phyloP scores from a whole-genome alignment of 2,113 vertebrate species.

The Menura novaehollandiae region DNA sequence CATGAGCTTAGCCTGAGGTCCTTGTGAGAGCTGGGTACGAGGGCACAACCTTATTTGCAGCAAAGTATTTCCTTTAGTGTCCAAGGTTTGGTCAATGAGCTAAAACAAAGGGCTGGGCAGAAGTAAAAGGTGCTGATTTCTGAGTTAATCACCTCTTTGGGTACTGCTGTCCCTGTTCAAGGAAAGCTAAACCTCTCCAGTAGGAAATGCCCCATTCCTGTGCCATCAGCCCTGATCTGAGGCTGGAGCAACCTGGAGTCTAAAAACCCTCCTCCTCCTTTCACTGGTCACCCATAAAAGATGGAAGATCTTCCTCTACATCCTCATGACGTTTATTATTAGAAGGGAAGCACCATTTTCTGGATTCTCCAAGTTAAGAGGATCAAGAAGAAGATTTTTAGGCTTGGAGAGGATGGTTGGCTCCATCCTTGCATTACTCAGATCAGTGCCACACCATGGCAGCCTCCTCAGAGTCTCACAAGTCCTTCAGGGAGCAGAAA shows the following conservation, averaged over 20 bases:
- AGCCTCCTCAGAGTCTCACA: background rate
- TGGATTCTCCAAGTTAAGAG: background rate
- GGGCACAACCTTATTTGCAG: background rate
- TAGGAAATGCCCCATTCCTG: background rate
- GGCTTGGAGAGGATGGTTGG: background rate
- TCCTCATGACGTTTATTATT: background rate
- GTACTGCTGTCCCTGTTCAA: background rate
- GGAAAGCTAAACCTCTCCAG: background rate
- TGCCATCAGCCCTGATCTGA: background rate
- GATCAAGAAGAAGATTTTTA: background rate
- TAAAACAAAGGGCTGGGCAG: background rate
- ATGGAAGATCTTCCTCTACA: background rate
- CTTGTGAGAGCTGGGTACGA: background rate
- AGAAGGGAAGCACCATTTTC: background rate
- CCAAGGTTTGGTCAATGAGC: background rate
- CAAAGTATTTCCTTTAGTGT: background rate
- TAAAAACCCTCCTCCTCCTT: background rate
- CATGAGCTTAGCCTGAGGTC: background rate
- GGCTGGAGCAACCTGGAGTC: background rate
- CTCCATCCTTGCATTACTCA: background rate
- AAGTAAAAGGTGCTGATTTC: background rate
- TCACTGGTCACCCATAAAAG: background rate
- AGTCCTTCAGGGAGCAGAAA: background rate
- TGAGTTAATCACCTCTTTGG: background rate
- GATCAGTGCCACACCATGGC: background rate